Evolutionary conservation across 2,113 vertebrate species (phyloP).

Genomic region (Passer montanus): DNA sequence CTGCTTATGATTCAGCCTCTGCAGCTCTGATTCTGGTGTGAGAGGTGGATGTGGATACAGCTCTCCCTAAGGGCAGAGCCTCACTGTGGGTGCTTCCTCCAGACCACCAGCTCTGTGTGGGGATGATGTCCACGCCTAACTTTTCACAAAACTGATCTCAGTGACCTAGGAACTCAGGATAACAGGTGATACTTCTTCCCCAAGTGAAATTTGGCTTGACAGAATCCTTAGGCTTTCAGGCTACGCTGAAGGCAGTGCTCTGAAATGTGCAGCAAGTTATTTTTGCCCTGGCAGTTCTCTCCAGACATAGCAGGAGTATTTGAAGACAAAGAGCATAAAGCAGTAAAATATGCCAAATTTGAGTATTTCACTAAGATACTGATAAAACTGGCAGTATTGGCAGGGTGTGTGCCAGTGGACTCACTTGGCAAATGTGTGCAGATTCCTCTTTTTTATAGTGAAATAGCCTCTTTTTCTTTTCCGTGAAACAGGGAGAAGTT

Average conservation of each 20-base stretch:
- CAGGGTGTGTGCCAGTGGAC: not conserved
- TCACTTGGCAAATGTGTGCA: not conserved
- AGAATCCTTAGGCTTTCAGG: not conserved
- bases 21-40: not conserved
- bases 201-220: not conserved
- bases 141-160: not conserved
- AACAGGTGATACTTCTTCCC: not conserved
- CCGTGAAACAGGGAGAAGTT: not conserved
- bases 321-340: not conserved
- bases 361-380: not conserved
- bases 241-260: not conserved
- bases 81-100: not conserved
- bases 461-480: constrained; percentile 39
- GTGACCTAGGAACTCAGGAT: not conserved
- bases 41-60: not conserved
- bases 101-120: not conserved
- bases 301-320: not conserved
- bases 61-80: not conserved
- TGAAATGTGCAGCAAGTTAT: not conserved
- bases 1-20: not conserved
- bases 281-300: not conserved
- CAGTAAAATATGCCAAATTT: constrained; percentile 11
- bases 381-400: not conserved
- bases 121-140: not conserved
- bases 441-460: constrained; percentile 25